Base-by-base conservation (phyloP, 2,113 vertebrate genomes). In the Chaetodon trifascialis region DNA sequence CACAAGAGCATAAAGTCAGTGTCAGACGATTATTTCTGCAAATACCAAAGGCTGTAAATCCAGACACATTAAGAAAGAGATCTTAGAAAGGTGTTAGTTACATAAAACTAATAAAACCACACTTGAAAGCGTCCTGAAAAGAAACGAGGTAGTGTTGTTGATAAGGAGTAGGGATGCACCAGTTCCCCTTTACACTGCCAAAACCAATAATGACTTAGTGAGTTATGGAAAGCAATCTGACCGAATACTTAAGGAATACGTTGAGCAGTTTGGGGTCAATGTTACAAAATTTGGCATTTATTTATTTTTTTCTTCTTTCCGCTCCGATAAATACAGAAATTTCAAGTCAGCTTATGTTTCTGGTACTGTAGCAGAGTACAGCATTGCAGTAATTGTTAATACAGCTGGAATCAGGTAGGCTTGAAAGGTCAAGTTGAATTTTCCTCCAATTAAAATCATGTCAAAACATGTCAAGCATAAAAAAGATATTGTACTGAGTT, bases 61-160 rank as follows among this genome's bases (percentile, higher is more conserved):
- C 62, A 77, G 77, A 88, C 71, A 58, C 75, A 66, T 67, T 86
- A 63, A 86, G 84, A 87, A 91, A 88, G 67, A 79, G 42, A 69
- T 75, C 47, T 85, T 75, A 78, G 87, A 85, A 93, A 92, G 77
- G 67, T 87, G 67, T 73, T 86, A 86, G 82, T 86, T 67, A 79
- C 86, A 85, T 79, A 58, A 85, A 83, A 89, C 72, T 89, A 83
- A 76, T 76, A 73, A 83, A 92, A 88, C 81, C 82, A 88, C 80
- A 87, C 63, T 74, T 76, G 73, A 89, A 87, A 93, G 56, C 19
- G 4, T 90, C 84, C 87, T 91, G 89, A 91, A 91, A 93, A 90
- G 72, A 93, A 94, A 93, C 93, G 95, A 96, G 95, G 95, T 96
- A 96, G 95, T 89, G 93, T 82, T 89, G 92, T 93, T 94, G 90